Conservation (phyloP, 2,113 vertebrate genomes). For the Brachyhypopomus gauderio region DNA sequence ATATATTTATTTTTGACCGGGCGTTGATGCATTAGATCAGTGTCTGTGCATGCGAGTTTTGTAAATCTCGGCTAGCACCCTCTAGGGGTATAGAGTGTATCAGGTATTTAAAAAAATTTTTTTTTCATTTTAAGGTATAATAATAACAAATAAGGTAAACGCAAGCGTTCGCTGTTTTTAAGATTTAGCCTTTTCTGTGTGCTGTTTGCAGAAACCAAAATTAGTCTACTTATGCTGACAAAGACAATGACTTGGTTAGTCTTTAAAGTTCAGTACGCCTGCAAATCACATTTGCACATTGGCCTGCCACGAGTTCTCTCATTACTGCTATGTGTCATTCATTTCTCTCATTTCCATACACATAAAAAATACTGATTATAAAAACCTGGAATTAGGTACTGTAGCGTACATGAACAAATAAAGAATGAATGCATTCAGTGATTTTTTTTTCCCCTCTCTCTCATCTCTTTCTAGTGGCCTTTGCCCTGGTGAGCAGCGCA, state of each 20-base stretch:
- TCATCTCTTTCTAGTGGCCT: constrained; percentile 60
- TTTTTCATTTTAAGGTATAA: no score
- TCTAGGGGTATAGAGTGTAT: constrained; percentile 34
- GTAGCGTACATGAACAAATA: no score
- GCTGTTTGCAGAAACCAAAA: no score
- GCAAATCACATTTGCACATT: not conserved
- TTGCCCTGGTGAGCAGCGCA: constrained; percentile 63
- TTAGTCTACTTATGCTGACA: no score
- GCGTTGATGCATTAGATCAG: constrained; percentile 77
- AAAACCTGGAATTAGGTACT: no score
- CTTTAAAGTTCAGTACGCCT: not conserved
- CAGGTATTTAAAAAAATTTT: constrained; percentile 20
- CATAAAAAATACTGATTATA: no score
- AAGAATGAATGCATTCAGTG: no score
- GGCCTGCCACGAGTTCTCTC: not conserved
- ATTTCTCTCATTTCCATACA: no score
- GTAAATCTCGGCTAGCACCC: constrained; percentile 48
- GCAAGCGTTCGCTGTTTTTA: constrained; percentile 27
- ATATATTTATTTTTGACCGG: constrained; percentile 79
- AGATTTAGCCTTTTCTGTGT: not conserved
- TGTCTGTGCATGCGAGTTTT: constrained; percentile 69
- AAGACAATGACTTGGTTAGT: no score
- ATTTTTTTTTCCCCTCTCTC: not conserved
- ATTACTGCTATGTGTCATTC: not conserved
- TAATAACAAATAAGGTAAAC: constrained; percentile 25